phyloP scores from a whole-genome alignment of 2,113 vertebrate genomes.

The Paramormyrops kingsleyae region DNA sequence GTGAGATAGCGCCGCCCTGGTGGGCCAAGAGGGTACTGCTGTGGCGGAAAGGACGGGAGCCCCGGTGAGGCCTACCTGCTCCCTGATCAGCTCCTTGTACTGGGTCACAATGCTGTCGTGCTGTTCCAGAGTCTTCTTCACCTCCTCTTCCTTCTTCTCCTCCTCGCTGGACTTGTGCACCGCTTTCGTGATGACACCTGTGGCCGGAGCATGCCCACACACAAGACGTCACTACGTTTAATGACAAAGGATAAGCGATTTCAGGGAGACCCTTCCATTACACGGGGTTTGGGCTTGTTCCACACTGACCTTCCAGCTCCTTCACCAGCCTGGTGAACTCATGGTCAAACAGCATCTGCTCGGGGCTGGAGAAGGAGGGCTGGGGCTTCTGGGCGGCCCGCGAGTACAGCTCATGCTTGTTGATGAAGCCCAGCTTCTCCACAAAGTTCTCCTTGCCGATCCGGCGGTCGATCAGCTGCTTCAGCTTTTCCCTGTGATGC shows the following conservation, averaged over 20 bases:
- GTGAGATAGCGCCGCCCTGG: too few species aligned
- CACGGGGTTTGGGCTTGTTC: not conserved
- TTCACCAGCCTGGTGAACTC: conserved; percentile 97
- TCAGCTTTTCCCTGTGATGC: conserved; percentile 81
- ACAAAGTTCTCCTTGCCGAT: conserved; percentile 97
- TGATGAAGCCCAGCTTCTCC: conserved; percentile 92
- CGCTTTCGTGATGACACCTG: conserved; percentile 91
- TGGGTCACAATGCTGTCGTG: conserved; percentile 95
- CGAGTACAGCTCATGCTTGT: conserved; percentile 93
- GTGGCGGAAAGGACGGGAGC: not conserved
- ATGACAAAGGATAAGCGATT: not conserved
- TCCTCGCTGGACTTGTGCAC: conserved; percentile 96
- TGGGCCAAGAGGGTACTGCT: not conserved
- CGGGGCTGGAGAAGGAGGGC: conserved; percentile 81
- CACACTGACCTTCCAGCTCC: conserved; percentile 86
- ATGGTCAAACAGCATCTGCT: conserved; percentile 97
- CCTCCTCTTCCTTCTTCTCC: conserved; percentile 95
- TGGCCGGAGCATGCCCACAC: not conserved
- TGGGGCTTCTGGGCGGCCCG: conserved; percentile 92
- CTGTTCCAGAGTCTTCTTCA: conserved; percentile 94
- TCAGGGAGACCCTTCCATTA: not conserved
- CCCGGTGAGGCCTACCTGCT: conserved; percentile 68
- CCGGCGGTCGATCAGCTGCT: conserved; percentile 94
- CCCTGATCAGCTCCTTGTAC: conserved; percentile 95
- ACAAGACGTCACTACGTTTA: not conserved